Evolutionary conservation across 2,113 vertebrate species (phyloP).

Genomic region (Bujurquina vittata): DNA sequence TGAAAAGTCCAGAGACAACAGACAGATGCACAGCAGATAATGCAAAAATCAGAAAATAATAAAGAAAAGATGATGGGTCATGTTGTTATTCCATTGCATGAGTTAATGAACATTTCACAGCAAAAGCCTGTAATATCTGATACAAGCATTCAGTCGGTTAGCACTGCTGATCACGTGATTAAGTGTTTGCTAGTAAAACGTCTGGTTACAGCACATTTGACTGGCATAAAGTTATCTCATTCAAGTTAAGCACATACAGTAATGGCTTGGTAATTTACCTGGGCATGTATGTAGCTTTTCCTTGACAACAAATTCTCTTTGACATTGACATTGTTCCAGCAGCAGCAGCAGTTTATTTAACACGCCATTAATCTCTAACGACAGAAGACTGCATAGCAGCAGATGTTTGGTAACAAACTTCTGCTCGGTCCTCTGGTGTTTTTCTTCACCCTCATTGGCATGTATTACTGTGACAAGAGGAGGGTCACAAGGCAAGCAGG

Average conservation of each 20-base stretch:
- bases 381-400: slow-evolving; percentile 71
- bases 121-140: slow-evolving; percentile 61
- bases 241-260: slow-evolving; percentile 55
- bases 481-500: slow-evolving; percentile 40
- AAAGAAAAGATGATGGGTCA: slow-evolving; percentile 32
- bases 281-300: slow-evolving; percentile 51
- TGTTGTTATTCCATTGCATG: slow-evolving; percentile 50
- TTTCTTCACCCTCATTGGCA: slow-evolving; percentile 68
- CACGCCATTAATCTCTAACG: slow-evolving; percentile 78
- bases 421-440: slow-evolving; percentile 51
- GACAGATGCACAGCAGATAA: slow-evolving; percentile 48
- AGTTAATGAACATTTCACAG: slow-evolving; percentile 58
- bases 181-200: slow-evolving; percentile 43
- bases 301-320: slow-evolving; percentile 67
- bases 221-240: slow-evolving; percentile 40
- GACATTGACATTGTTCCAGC: slow-evolving; percentile 78
- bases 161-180: neutral
- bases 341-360: slow-evolving; percentile 73
- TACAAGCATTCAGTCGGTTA: slow-evolving; percentile 18
- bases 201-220: slow-evolving; percentile 55
- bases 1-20: slow-evolving; percentile 73
- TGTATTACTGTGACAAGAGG: slow-evolving; percentile 49
- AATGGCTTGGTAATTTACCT: slow-evolving; percentile 65
- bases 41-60: slow-evolving; percentile 18
- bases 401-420: slow-evolving; percentile 81